These are phyloP conservation scores for Neoscelio sp. DNA, from an alignment of 2,888 invertebrate genomes.

Conservation along the genomic window DNA sequence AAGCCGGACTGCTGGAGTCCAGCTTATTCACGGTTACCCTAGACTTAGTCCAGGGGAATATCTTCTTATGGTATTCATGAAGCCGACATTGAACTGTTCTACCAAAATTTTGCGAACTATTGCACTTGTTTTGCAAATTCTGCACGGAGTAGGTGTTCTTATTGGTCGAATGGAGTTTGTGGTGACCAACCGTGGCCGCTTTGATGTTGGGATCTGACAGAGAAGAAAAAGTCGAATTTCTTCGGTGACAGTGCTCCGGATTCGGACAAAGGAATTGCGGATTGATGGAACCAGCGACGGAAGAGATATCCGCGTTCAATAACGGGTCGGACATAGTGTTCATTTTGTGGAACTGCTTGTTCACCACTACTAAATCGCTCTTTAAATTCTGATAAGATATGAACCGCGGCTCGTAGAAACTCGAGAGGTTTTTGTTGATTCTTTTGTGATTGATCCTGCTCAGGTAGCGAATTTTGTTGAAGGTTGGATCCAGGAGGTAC, in stretches of 20 bases:
- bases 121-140: constrained; percentile 73
- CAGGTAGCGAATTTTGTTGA: constrained; percentile 79
- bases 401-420: constrained; percentile 76
- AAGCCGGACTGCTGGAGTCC: constrained; percentile 65
- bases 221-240: constrained; percentile 76
- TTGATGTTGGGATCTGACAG: constrained; percentile 80
- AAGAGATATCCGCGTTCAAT: constrained; percentile 72
- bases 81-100: constrained; percentile 70
- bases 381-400: constrained; percentile 80
- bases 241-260: constrained; percentile 59
- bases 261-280: constrained; percentile 63
- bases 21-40: constrained; percentile 37
- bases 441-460: constrained; percentile 76
- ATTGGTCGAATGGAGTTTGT: constrained; percentile 60
- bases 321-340: constrained; percentile 80
- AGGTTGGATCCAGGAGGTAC: constrained; percentile 79
- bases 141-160: constrained; percentile 71
- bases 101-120: constrained; percentile 53
- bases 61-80: constrained; percentile 71
- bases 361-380: constrained; percentile 67
- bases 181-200: constrained; percentile 62
- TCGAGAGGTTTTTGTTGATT: constrained; percentile 70
- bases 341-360: constrained; percentile 71
- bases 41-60: constrained; percentile 61
- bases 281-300: constrained; percentile 44